Percentiles rank a stretch among this genome's conserved stretches.
These are phyloP conservation scores for Pyrrhura leucotis DNA, from an alignment of 2,797 vertebrate species.

Conservation along the genomic window DNA sequence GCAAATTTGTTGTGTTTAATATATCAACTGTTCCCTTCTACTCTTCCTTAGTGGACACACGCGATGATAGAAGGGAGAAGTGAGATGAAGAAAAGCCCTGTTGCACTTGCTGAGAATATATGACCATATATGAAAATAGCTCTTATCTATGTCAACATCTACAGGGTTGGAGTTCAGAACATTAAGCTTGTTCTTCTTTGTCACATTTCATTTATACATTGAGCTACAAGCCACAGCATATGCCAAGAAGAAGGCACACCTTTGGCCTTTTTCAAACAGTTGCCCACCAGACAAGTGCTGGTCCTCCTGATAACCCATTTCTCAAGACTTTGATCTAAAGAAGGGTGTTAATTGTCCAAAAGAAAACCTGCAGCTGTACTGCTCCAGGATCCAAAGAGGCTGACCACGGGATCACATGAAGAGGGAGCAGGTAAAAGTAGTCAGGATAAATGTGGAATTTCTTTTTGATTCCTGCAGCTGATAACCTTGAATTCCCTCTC, in stretches of 20 bases:
- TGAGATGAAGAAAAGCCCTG: not conserved
- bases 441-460: not conserved
- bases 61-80: not conserved
- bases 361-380: not conserved
- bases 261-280: not conserved
- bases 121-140: not conserved
- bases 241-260: fast-evolving
- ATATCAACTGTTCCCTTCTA: not conserved
- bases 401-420: fast-evolving
- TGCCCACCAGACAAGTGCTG: not conserved
- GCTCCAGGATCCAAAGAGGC: not conserved
- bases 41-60: not conserved
- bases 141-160: not conserved
- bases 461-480: not conserved
- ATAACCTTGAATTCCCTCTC: not conserved
- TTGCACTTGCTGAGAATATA: not conserved
- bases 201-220: not conserved
- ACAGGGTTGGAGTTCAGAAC: not conserved
- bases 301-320: not conserved
- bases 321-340: not conserved
- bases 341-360: not conserved
- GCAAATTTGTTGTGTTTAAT: not conserved
- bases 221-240: not conserved
- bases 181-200: not conserved
- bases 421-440: not conserved